A percentile compares a stretch with the other conserved stretches of the same genome.
Evolutionary conservation across 2,113 vertebrate genomes (phyloP).

Genomic region (Oreochromis spilurus): DNA sequence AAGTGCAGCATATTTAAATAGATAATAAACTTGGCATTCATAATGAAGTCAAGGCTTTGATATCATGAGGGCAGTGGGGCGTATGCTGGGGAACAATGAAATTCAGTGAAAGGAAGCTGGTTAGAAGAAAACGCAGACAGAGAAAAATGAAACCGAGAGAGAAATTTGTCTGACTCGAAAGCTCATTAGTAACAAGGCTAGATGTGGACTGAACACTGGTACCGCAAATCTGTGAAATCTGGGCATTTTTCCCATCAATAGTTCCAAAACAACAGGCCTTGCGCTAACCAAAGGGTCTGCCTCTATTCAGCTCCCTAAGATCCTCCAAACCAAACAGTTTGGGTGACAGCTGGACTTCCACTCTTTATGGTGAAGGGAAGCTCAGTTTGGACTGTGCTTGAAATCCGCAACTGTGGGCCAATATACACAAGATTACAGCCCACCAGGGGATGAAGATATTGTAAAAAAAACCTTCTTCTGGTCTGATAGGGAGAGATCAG

Average conservation of each 20-base stretch:
- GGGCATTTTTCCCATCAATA: conserved; percentile 2
- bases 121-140: not conserved
- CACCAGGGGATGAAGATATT: not conserved
- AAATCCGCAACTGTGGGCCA: conserved; percentile 46
- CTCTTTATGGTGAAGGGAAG: conserved; percentile 21
- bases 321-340: conserved; percentile 53
- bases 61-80: not conserved
- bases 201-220: conserved; percentile 13
- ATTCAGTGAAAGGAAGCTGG: not conserved
- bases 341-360: conserved; percentile 61
- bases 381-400: conserved; percentile 15
- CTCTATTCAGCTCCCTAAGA: conserved; percentile 16
- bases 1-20: not conserved
- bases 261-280: conserved; percentile 22
- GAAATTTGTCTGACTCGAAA: conserved; percentile 14
- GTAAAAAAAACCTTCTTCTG: not conserved
- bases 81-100: not conserved
- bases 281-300: conserved; percentile 1
- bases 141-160: not conserved
- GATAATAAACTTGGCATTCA: not conserved
- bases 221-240: conserved; percentile 32
- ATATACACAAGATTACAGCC: conserved; percentile 40
- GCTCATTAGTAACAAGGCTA: conserved; percentile 27
- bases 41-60: not conserved
- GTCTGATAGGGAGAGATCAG: not conserved